Conservation (phyloP, 2,888 invertebrate genomes). For the Leucophora obtusa region DNA sequence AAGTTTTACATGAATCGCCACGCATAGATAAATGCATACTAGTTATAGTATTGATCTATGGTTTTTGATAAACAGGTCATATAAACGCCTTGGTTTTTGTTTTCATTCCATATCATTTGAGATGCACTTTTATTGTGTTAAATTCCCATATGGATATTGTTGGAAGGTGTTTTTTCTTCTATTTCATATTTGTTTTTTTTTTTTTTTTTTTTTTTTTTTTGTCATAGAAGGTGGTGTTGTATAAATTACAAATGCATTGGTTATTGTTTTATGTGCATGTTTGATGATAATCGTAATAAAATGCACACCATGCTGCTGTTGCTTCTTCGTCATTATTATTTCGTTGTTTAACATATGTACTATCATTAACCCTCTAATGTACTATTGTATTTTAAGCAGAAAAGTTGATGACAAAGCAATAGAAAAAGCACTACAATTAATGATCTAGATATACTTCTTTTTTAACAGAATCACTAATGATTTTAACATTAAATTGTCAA, state of each 20-base stretch:
- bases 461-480: too few relatives aligned
- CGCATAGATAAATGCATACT: constrained; percentile 37
- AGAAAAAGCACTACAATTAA: too few relatives aligned
- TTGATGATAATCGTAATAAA: constrained; percentile 70
- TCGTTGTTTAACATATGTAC: constrained; percentile 54
- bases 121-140: constrained; percentile 37
- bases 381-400: too few relatives aligned
- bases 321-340: constrained; percentile 65
- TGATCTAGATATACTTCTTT: too few relatives aligned
- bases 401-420: too few relatives aligned
- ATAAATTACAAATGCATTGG: constrained; percentile 72
- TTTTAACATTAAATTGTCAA: too few relatives aligned
- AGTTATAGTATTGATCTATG: constrained; percentile 66
- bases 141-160: constrained; percentile 16
- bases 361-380: constrained; percentile 37
- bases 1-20: constrained; percentile 7
- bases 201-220: constrained; percentile 35
- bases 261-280: constrained; percentile 56
- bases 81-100: constrained; percentile 47
- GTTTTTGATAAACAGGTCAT: constrained; percentile 65
- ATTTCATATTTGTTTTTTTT: constrained; percentile 11
- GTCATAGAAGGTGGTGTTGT: constrained; percentile 58
- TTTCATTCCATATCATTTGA: background rate
- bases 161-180: constrained; percentile 66
- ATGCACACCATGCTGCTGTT: constrained; percentile 73